phyloP scores from a whole-genome alignment of 2,888 invertebrate genomes.

The Drosophila kambysellisi region DNA sequence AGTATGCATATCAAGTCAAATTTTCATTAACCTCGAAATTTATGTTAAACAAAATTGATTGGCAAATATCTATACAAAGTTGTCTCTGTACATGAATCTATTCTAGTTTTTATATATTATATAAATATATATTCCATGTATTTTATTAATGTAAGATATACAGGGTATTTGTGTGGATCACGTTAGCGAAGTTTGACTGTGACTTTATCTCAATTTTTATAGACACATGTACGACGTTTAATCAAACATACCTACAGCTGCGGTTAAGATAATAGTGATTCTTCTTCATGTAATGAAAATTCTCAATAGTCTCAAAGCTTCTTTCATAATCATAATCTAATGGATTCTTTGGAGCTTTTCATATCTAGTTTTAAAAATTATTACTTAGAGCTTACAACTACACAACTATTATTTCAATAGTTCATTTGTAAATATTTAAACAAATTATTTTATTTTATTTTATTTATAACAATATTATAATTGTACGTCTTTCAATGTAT shows the following conservation, averaged over 20 bases:
- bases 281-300: not conserved
- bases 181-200: not conserved
- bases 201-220: not conserved
- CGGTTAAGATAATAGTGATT: not conserved
- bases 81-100: too few species aligned
- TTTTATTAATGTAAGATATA: not conserved
- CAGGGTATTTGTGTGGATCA: not conserved
- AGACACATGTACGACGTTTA: not conserved
- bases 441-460: not conserved
- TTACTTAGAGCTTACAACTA: not conserved
- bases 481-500: accelerated
- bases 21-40: not conserved
- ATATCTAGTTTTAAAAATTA: not conserved
- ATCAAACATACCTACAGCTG: not conserved
- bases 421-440: not conserved
- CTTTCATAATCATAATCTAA: not conserved
- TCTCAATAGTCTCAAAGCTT: not conserved
- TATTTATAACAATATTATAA: not conserved
- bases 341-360: not conserved
- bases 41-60: not conserved
- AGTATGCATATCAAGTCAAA: not conserved
- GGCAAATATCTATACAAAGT: too few species aligned
- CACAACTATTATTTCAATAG: too few species aligned
- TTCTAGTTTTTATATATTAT: not conserved
- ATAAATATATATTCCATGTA: accelerated